A percentile compares a stretch with the other conserved stretches of the same genome.
These are phyloP conservation scores for Mythimna loreyi DNA, from an alignment of 2,888 invertebrate species.

Conservation along the genomic window DNA sequence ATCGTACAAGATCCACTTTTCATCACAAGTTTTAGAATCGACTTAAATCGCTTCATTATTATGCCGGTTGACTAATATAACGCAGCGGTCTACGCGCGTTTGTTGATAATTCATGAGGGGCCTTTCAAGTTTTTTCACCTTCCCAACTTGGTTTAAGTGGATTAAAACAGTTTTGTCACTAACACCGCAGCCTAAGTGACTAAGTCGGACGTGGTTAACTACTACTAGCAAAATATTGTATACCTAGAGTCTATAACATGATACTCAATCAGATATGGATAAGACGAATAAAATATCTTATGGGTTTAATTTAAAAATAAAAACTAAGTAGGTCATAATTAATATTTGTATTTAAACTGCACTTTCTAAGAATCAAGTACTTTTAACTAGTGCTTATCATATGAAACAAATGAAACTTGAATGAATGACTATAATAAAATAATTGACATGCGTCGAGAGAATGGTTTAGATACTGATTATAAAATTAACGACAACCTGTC, in stretches of 20 bases:
- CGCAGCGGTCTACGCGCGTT: too few species aligned
- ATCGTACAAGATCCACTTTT: too few species aligned
- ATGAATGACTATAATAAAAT: conserved; percentile 20
- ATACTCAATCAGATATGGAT: neutral
- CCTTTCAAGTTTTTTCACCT: too few species aligned
- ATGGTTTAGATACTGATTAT: neutral
- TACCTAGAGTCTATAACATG: neutral
- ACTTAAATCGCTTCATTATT: too few species aligned
- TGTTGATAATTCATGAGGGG: too few species aligned
- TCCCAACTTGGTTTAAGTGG: too few species aligned
- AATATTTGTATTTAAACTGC: conserved; percentile 17
- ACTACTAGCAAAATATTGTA: too few species aligned
- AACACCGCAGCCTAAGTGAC: too few species aligned
- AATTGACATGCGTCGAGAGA: neutral
- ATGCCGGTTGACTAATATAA: too few species aligned
- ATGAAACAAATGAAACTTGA: neutral
- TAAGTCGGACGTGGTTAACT: too few species aligned
- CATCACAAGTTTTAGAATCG: too few species aligned
- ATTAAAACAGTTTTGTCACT: too few species aligned
- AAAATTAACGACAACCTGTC: neutral
- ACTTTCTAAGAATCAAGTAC: conserved; percentile 28
- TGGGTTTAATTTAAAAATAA: neutral
- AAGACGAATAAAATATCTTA: neutral
- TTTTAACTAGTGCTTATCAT: neutral
- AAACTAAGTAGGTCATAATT: neutral